Conservation (phyloP, 2,888 invertebrate genomes). For the Andrena chrysosceles region DNA sequence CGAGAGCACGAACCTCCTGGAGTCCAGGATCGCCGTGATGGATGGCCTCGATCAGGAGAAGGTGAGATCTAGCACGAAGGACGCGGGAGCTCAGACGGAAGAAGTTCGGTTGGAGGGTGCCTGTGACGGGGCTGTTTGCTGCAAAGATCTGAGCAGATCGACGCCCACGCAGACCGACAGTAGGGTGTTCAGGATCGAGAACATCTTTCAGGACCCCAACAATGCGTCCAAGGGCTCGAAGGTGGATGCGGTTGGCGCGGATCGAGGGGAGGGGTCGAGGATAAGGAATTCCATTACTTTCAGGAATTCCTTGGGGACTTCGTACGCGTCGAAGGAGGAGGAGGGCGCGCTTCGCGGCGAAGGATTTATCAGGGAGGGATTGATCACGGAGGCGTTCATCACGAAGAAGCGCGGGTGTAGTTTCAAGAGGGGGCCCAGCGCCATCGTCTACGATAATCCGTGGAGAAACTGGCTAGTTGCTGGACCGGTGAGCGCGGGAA, state of each 20-base stretch:
- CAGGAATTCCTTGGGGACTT: slow-evolving; percentile 78
- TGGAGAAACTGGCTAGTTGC: slow-evolving; percentile 55
- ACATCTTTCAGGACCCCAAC: slow-evolving; percentile 76
- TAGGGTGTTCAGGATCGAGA: slow-evolving; percentile 78
- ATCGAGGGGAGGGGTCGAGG: slow-evolving; percentile 48
- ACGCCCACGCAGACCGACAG: slow-evolving; percentile 72
- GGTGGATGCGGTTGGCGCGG: slow-evolving; percentile 52
- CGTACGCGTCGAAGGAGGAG: slow-evolving; percentile 64
- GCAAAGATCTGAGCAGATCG: slow-evolving; percentile 63
- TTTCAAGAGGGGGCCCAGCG: slow-evolving; percentile 9
- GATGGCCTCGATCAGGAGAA: slow-evolving; percentile 42
- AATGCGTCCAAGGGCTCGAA: slow-evolving; percentile 49
- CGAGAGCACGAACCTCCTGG: slow-evolving; percentile 75
- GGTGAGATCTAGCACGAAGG: slow-evolving; percentile 39
- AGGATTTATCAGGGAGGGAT: slow-evolving; percentile 56
- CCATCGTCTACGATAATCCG: slow-evolving; percentile 28
- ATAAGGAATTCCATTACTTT: slow-evolving; percentile 74
- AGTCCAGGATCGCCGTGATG: slow-evolving; percentile 76
- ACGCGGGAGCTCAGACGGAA: slow-evolving; percentile 76
- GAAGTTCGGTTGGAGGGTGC: not conserved
- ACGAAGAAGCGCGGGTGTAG: slow-evolving; percentile 48
- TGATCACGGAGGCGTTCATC: slow-evolving; percentile 65
- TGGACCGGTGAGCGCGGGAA: not conserved
- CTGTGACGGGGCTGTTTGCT: slow-evolving; percentile 22
- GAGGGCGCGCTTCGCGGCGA: slow-evolving; percentile 35